These are phyloP conservation scores for Trilocha varians DNA, from an alignment of 2,888 invertebrate genomes.

Conservation along the genomic window DNA sequence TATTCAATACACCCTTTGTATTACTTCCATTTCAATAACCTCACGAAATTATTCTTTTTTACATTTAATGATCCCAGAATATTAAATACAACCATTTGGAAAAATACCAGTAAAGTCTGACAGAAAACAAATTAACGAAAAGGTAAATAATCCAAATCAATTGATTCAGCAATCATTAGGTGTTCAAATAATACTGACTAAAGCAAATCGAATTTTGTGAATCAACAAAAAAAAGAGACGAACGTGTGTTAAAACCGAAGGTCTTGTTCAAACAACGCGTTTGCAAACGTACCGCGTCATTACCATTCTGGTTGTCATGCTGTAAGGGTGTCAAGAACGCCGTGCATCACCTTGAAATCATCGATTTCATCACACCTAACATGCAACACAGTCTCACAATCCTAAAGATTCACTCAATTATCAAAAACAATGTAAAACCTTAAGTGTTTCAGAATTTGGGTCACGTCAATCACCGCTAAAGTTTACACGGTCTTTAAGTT, in stretches of 20 bases:
- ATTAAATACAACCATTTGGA: too few relatives aligned
- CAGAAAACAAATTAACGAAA: background rate
- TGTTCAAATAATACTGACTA: background rate
- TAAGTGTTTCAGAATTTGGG: background rate
- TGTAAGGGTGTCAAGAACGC: slow-evolving; percentile 42
- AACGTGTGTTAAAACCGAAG: background rate
- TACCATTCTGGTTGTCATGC: slow-evolving; percentile 30
- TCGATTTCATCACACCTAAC: slow-evolving; percentile 26
- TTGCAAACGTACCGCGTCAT: slow-evolving; percentile 8
- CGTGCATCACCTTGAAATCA: slow-evolving; percentile 33
- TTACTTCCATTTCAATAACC: too few relatives aligned
- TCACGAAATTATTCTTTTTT: too few relatives aligned
- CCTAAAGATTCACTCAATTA: background rate
- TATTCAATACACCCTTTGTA: too few relatives aligned
- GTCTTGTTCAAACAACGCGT: background rate
- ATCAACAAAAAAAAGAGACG: background rate
- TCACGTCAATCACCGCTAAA: background rate
- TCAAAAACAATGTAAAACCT: background rate
- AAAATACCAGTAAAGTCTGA: too few relatives aligned
- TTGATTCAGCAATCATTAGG: background rate
- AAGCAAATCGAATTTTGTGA: background rate
- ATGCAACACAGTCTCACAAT: background rate
- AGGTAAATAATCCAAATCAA: too few relatives aligned
- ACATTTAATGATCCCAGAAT: too few relatives aligned
- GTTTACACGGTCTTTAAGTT: slow-evolving; percentile 9